Conservation (phyloP, 2,113 vertebrate genomes). For the Solea senegalensis region DNA sequence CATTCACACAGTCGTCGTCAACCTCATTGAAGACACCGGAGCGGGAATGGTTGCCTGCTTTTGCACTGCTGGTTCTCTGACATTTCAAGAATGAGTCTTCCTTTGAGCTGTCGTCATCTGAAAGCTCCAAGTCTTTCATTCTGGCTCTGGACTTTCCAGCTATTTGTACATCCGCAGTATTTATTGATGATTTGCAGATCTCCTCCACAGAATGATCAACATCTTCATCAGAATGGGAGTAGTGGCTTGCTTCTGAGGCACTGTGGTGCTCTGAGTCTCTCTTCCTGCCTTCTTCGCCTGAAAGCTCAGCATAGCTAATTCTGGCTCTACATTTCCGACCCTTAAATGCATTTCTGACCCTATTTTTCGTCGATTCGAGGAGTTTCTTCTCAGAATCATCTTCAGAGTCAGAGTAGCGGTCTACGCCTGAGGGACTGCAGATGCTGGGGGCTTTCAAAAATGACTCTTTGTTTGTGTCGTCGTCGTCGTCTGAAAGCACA, state of each 20-base stretch:
- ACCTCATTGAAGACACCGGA: neutral
- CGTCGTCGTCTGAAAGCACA: neutral
- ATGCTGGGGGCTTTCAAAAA: neutral
- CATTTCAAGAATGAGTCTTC: neutral
- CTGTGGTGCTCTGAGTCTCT: neutral
- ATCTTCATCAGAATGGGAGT: neutral
- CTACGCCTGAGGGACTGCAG: neutral
- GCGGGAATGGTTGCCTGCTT: neutral
- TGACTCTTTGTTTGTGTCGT: neutral
- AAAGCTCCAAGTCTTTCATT: neutral
- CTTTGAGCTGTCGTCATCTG: neutral
- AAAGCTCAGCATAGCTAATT: neutral
- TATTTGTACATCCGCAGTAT: no score
- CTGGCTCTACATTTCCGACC: neutral
- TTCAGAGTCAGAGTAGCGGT: neutral
- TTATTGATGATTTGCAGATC: neutral
- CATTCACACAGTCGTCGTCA: neutral
- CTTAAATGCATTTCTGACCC: no score
- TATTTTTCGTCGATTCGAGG: neutral
- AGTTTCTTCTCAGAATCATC: neutral
- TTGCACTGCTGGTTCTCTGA: neutral
- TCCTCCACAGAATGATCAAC: neutral
- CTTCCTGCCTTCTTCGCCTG: neutral
- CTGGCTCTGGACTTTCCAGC: neutral
- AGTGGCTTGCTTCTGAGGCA: neutral